Evolutionary conservation across 1,140 invertebrate species (phyloP), one percentile per base, ranked within the genome.

Genomic region (Drosophila lacteicornis): DNA sequence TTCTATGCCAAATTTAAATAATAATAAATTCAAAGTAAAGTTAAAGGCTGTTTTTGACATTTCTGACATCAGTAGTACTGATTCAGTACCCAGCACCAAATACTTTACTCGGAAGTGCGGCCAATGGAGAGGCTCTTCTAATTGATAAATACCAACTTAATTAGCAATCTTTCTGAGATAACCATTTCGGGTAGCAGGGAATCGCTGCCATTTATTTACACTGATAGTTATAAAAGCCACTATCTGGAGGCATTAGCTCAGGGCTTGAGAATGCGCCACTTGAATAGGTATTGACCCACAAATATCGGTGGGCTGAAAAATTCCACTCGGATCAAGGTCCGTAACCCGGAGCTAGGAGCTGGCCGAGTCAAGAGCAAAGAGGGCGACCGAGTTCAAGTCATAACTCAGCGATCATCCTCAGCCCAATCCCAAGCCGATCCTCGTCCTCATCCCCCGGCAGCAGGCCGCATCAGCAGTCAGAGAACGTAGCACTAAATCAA

Each of bases 401-500:
- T 87, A 87, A 87, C 80, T 87, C 84, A 78, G 51, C 36, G 38
- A 51, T 53, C 61, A 75, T 51, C 62, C 63, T 45, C n/a, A 57
- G 33, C 58, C 43, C 36, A 30, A 46, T 30, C 40, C 40, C 46
- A 22, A 57, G 22, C 43, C 60, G 51, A 61, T 63, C 36, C 46
- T 13, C 27, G 42, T 63, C 53, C 45, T 42, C 46, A 33, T 43
- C 38, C 40, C 40, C 4, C 58, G 25, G 22, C 40, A 60, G 45
- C 42, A 45, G 45, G 78, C 50, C 43, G 67, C 75, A 66, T 60
- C 45, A 63, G 76, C 66, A 84, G 73, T 69, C 62, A 62, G 27
- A 67, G 73, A 79, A 78, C 59, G 83, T 82, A 49, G 76, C 74
- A 84, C 81, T 88, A 88, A 88, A 88, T 88, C 84, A 88, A 90